These are phyloP conservation scores for Spea hammondii DNA, from an alignment of 2,797 vertebrate species.

Conservation along the genomic window DNA sequence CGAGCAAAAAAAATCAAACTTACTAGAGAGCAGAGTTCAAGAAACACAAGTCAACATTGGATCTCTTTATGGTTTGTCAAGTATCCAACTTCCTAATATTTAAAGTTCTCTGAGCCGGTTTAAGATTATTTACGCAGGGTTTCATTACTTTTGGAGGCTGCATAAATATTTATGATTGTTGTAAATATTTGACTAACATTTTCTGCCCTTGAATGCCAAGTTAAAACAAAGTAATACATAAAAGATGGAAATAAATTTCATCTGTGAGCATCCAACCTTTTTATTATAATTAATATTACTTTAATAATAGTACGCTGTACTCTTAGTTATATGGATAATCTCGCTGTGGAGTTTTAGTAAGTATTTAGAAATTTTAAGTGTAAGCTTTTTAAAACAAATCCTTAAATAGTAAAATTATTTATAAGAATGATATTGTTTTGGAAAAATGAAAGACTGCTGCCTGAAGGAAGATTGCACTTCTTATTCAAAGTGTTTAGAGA, in stretches of 20 bases:
- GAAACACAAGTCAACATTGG: background rate
- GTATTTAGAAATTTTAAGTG: no score
- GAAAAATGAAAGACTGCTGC: background rate
- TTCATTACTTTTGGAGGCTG: conserved; percentile 13
- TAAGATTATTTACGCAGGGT: conserved; percentile 9
- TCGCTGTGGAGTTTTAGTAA: no score
- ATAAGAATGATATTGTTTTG: background rate
- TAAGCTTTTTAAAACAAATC: background rate
- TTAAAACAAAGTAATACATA: conserved; percentile 28
- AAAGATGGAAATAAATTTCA: background rate
- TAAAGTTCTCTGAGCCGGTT: conserved; percentile 24
- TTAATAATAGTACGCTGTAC: background rate
- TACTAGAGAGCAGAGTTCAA: background rate
- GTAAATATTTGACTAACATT: conserved; percentile 37
- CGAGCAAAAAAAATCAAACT: background rate
- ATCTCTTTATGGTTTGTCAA: conserved; percentile 3
- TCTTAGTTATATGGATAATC: no score
- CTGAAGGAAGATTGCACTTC: no score
- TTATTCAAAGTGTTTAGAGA: no score
- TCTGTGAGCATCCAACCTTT: background rate
- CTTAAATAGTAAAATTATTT: background rate
- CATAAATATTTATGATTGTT: conserved; percentile 38
- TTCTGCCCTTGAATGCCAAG: conserved; percentile 21
- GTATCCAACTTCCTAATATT: background rate
- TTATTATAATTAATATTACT: background rate